These are phyloP conservation scores for Harpagifer antarcticus DNA, from an alignment of 2,797 vertebrate genomes.

Conservation along the genomic window DNA sequence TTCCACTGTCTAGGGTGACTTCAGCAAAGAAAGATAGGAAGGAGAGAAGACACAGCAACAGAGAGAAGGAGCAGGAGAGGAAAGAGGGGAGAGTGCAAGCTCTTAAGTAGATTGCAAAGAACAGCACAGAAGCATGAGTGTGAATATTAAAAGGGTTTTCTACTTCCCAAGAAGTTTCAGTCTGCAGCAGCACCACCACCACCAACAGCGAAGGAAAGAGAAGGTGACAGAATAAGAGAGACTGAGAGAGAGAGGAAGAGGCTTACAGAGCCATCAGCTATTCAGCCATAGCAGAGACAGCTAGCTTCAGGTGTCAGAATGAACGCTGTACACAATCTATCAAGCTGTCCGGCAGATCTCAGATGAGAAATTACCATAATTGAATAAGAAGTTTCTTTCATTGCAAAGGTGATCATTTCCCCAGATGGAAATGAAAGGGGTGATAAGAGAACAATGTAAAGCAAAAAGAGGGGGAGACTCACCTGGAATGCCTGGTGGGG, in stretches of 20 bases:
- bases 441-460: constrained; percentile 27
- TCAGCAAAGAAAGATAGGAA: constrained; percentile 48
- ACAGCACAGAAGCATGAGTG: constrained; percentile 76
- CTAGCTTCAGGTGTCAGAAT: constrained; percentile 70
- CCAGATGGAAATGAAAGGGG: constrained; percentile 11
- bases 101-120: constrained; percentile 84
- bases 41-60: constrained; percentile 63
- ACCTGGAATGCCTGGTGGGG: constrained; percentile 96
- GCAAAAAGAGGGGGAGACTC: constrained; percentile 68
- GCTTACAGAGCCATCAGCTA: constrained; percentile 49
- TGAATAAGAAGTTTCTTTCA: constrained; percentile 59
- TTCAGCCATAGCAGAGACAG: constrained; percentile 43
- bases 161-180: constrained; percentile 70
- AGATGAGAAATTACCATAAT: constrained; percentile 65
- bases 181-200: constrained; percentile 53
- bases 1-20: constrained; percentile 62
- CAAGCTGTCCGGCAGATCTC: constrained; percentile 54
- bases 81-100: constrained; percentile 79
- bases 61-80: constrained; percentile 64
- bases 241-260: constrained; percentile 14
- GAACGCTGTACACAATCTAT: constrained; percentile 67
- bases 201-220: constrained; percentile 32
- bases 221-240: constrained; percentile 38
- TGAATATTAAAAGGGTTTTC: constrained; percentile 82
- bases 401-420: constrained; percentile 39